Conservation (phyloP, 2,888 invertebrate genomes). For the Aethes cnicana region DNA sequence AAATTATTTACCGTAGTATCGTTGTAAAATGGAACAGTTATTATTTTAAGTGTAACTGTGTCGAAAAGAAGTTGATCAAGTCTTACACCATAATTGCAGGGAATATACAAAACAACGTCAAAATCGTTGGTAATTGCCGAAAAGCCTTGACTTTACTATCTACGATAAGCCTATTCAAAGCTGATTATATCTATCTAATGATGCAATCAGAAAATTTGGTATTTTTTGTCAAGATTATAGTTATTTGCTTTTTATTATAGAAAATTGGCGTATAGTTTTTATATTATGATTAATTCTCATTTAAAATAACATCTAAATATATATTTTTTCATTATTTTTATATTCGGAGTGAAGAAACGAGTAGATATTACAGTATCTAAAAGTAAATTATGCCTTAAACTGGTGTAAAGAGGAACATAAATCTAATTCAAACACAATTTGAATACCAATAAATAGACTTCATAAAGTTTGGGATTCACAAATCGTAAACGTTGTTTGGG, state of each 20-base stretch:
- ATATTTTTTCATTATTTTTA: conserved; percentile 19
- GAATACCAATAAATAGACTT: too few species aligned
- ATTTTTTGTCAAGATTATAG: too few species aligned
- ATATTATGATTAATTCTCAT: conserved; percentile 13
- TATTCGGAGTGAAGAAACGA: not conserved
- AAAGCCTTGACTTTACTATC: too few species aligned
- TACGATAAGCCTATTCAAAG: conserved; percentile 2
- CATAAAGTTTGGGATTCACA: not conserved
- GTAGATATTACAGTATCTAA: not conserved
- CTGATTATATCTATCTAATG: too few species aligned
- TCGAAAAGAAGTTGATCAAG: conserved; percentile 7
- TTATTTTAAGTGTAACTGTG: conserved; percentile 29
- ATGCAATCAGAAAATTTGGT: too few species aligned
- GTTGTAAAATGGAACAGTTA: conserved; percentile 41
- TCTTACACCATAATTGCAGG: conserved; percentile 1
- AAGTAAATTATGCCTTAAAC: too few species aligned
- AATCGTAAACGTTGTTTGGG: too few species aligned
- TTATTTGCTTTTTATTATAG: too few species aligned
- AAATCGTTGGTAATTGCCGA: too few species aligned
- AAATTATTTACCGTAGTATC: conserved; percentile 33
- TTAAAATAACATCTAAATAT: not conserved
- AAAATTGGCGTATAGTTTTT: conserved; percentile 47
- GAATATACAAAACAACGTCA: too few species aligned
- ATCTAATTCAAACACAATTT: too few species aligned
- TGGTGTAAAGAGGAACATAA: too few species aligned